These are phyloP conservation scores for Drosophila pseudotakahashii DNA, from an alignment of 2,888 invertebrate genomes.

Conservation along the genomic window DNA sequence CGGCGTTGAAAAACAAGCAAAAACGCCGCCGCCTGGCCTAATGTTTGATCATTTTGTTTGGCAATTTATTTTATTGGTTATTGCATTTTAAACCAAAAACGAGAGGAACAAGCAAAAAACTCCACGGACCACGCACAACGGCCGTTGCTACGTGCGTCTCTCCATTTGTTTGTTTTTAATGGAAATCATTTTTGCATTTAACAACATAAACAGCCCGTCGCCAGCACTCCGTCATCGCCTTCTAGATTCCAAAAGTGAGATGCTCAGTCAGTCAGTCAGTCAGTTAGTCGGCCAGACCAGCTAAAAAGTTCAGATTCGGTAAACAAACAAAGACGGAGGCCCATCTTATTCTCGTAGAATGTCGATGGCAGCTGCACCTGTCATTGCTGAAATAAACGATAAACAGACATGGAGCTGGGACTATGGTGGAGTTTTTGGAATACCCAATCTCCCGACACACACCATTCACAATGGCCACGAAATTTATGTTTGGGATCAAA, in stretches of 20 bases:
- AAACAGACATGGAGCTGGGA: conserved; percentile 59
- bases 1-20: conserved; percentile 45
- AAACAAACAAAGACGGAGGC: conserved; percentile 59
- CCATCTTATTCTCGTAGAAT: conserved; percentile 45
- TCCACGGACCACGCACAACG: conserved; percentile 47
- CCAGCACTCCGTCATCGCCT: conserved; percentile 26
- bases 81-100: conserved; percentile 74
- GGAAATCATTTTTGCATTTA: conserved; percentile 81
- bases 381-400: conserved; percentile 75
- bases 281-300: conserved; percentile 44
- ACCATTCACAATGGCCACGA: conserved; percentile 54
- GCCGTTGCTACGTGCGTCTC: conserved; percentile 61
- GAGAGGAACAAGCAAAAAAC: conserved; percentile 16
- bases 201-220: conserved; percentile 65
- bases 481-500: conserved; percentile 58
- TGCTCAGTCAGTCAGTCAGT: conserved; percentile 46
- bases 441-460: neutral
- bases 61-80: conserved; percentile 79
- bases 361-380: conserved; percentile 74
- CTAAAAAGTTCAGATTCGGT: conserved; percentile 71
- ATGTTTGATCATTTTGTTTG: conserved; percentile 74
- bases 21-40: conserved; percentile 49
- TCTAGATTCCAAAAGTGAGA: conserved; percentile 51
- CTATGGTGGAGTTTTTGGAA: conserved; percentile 10
- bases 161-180: conserved; percentile 68